Percentiles rank a stretch among this genome's conserved stretches.
These are phyloP conservation scores for Podarcis raffonei DNA, from an alignment of 2,113 vertebrate species.

Conservation along the genomic window DNA sequence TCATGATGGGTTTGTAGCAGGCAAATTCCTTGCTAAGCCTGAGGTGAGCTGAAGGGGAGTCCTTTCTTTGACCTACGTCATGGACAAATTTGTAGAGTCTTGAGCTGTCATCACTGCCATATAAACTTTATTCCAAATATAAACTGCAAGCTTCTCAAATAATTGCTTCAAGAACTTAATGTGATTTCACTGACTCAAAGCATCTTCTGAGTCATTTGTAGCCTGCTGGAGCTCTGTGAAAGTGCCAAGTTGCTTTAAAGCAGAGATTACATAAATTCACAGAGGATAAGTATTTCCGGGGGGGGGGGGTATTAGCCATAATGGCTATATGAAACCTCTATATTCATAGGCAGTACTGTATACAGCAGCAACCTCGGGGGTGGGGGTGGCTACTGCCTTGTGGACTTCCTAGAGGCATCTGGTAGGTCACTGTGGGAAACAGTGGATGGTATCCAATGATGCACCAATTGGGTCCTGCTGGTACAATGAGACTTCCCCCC, in stretches of 20 bases:
- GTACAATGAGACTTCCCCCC: too few relatives aligned
- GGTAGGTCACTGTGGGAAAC: background rate
- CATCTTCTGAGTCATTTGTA: background rate
- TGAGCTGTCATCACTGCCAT: too few relatives aligned
- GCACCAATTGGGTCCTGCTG: too few relatives aligned
- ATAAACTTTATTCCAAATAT: too few relatives aligned
- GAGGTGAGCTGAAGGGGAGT: background rate
- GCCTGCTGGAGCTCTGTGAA: background rate
- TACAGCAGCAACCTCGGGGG: background rate
- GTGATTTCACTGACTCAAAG: too few relatives aligned
- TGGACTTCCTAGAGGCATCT: background rate
- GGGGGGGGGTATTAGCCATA: background rate
- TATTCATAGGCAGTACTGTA: background rate
- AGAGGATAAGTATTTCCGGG: too few relatives aligned
- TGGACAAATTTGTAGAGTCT: too few relatives aligned
- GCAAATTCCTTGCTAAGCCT: background rate
- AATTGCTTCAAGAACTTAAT: too few relatives aligned
- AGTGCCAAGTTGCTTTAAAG: background rate
- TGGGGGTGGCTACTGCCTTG: background rate
- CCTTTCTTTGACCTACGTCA: background rate
- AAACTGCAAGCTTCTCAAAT: too few relatives aligned
- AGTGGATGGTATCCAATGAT: background rate
- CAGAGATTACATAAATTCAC: background rate
- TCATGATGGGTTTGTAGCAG: background rate
- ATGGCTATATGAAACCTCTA: background rate